Base-by-base conservation (phyloP, 2,888 invertebrate genomes). In the Anoplius nigerrimus region DNA sequence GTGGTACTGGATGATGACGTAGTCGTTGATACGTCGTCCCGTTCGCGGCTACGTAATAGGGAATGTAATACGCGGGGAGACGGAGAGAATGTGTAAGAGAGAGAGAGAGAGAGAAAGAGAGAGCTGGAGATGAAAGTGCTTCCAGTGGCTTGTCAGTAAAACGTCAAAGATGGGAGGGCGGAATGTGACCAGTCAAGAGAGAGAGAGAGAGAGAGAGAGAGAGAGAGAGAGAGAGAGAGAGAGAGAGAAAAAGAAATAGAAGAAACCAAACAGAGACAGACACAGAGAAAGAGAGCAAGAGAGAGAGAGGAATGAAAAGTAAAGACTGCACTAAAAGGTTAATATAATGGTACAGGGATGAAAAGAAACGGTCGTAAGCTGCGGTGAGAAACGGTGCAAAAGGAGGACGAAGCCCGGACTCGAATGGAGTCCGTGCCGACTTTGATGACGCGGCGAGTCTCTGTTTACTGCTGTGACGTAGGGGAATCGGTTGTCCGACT, bases 401-500 rank as follows among this genome's bases (percentile, higher is more conserved):
- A 6, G 6, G 24, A 24, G 24, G 6, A 24, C 24, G 24, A 24
- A 24, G 6, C 2, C 24, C 24, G 2, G 24, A 2, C 6, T 24
- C 24, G 57, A 73, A 71, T 73, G 64, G 62, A 51, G 34, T 53
- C 53, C 52, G 45, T 56, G 53, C 59, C 71, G 59, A 53, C 69
- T 66, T 71, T 71, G 57, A 70, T 76, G 76, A 76, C 78, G 78
- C 65, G 67, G 45, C 63, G 22, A 52, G 6, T 34, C 56, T 69
- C 58, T 69, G 77, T 78, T 72, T 71, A 72, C 74, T 69, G 65
- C 62, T 66, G 66, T 76, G 76, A 76, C 78, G 78, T 76, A 76
- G 76, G n/a, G n/a, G n/a, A n/a, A 71, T 76, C 76, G 70, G 78
- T 79, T 78, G 74, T 74, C 74, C 72, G 64, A 62, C 70, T 69